Evolutionary conservation across 1,140 invertebrate genomes (phyloP), one percentile per base, ranked within the genome.

Genomic region (Panagrolaimus sp.): DNA sequence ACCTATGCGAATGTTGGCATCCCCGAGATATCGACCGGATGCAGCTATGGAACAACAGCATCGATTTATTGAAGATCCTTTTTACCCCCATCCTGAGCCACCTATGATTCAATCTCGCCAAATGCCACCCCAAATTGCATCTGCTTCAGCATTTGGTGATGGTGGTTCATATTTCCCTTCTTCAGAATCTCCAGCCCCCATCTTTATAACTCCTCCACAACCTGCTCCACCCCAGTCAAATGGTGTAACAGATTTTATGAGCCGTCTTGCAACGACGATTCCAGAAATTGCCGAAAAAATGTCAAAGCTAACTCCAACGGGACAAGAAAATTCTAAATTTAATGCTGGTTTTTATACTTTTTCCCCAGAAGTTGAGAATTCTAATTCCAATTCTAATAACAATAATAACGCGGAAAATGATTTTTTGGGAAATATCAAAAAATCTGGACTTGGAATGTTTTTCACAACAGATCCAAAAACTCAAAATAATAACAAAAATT

Each of bases 281-380:
- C 63, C 63, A 45, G 20, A 64, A 38, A 64, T 64, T 14, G 63
- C 63, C n/a, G 63, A 64, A 31, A 64, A 64, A 64, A 45, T 64
- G 38, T 14, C 44, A 14, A 64, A 64, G 8, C 13, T 42, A 25
- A 13, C 38, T 3, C n/a, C n/a, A n/a, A n/a, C 38, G 8, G 38
- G n/a, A n/a, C n/a, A 23, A 13, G 23, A 11, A 4, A 63, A 63
- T 5, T 31, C 38, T 5, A 43, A 20, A 11, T 42, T 20, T n/a
- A 64, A 20, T 45, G 20, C 9, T 64, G n/a, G 38, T 38, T 64
- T 64, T 14, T 11, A 20, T 14, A 44, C 20, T 11, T 64, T 64
- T 64, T 23, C 20, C 5, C 38, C 63, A 14, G 38, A 43, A 13
- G 23, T 20, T 27, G 63, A 44, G 23, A 23, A 16, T 44, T 64